A percentile compares a stretch with the other conserved stretches of the same genome.
Evolutionary conservation across 2,888 invertebrate species (phyloP).

Genomic region (Pollenia angustigena): DNA sequence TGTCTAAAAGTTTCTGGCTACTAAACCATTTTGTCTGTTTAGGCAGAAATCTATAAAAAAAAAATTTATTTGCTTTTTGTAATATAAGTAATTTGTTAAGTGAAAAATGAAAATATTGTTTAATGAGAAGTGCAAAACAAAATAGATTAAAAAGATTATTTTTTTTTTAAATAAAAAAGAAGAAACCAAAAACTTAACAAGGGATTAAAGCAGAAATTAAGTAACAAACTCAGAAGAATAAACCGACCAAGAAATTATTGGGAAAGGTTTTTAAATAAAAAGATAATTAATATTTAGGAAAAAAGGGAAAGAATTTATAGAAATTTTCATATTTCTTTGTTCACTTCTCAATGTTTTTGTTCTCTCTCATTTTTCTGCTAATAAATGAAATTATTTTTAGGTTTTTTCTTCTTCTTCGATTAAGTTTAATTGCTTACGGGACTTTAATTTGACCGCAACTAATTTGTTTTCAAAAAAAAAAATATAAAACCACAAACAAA

Average conservation of each 20-base stretch:
- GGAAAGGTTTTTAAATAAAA: neutral
- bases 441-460: conserved; percentile 66
- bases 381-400: conserved; percentile 43
- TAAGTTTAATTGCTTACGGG: conserved; percentile 64
- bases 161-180: conserved; percentile 3
- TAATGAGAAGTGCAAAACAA: conserved; percentile 65
- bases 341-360: neutral
- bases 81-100: conserved; percentile 61
- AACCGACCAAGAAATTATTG: neutral
- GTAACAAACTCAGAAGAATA: neutral
- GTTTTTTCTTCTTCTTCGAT: conserved; percentile 29
- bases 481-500: neutral
- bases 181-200: neutral
- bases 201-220: neutral
- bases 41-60: neutral
- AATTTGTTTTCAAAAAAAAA: conserved; percentile 50
- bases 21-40: neutral
- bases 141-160: conserved; percentile 58
- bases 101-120: conserved; percentile 69
- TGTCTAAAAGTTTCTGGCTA: conserved; percentile 3
- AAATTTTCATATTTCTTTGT: conserved; percentile 26
- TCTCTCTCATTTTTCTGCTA: conserved; percentile 5
- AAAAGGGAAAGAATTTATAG: neutral
- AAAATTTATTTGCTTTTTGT: conserved; percentile 5
- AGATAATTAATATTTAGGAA: neutral